These are phyloP conservation scores for Papilio machaon DNA, from an alignment of 1,140 invertebrate genomes.

Conservation along the genomic window DNA sequence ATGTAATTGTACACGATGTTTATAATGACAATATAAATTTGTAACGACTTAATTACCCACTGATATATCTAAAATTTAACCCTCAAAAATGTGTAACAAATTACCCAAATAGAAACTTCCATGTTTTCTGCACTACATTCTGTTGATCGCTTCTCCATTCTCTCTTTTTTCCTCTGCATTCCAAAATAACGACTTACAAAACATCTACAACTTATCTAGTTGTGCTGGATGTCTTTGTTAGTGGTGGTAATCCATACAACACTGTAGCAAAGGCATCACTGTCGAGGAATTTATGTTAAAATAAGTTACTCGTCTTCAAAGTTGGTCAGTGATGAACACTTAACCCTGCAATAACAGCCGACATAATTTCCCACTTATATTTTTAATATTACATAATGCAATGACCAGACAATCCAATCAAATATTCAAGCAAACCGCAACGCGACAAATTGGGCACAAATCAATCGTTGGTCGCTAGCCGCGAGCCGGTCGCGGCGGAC, in stretches of 20 bases:
- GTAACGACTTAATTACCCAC: conserved; percentile 25
- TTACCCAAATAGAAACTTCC: not conserved
- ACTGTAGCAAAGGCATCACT: too few species aligned
- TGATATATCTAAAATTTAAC: not conserved
- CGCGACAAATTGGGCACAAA: conserved; percentile 74
- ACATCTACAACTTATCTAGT: too few species aligned
- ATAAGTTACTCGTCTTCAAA: not conserved
- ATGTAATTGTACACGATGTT: conserved; percentile 42
- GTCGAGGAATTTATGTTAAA: too few species aligned
- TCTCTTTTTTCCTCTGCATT: too few species aligned
- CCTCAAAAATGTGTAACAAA: not conserved
- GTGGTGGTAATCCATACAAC: too few species aligned
- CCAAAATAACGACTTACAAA: too few species aligned
- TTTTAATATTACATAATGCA: conserved; percentile 56
- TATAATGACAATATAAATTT: conserved; percentile 46
- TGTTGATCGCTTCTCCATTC: too few species aligned
- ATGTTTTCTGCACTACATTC: too few species aligned
- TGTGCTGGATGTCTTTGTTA: too few species aligned
- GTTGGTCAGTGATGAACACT: not conserved
- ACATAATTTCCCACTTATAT: conserved; percentile 51
- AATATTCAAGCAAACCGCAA: conserved; percentile 67
- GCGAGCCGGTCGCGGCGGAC: conserved; percentile 51
- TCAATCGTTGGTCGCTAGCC: conserved; percentile 59
- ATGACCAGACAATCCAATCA: conserved; percentile 57
- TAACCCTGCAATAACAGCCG: not conserved